Percentiles rank a stretch among this genome's conserved stretches.
Conservation (phyloP, 1,140 invertebrate species). For the Leptestheria dahalacensis region DNA sequence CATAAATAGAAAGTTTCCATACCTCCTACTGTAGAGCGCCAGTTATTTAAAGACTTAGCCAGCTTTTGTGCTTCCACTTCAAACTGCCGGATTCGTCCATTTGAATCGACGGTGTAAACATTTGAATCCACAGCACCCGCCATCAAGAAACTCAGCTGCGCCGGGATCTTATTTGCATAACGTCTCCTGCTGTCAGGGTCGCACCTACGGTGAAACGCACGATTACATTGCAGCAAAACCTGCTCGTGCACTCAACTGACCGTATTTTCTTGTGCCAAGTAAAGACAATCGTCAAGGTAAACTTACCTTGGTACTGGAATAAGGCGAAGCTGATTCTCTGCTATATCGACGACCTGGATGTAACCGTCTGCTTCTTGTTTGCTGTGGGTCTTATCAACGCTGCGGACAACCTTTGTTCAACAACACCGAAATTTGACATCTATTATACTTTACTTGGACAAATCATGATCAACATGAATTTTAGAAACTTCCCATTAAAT, state of each 20-base stretch:
- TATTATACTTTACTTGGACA: neutral
- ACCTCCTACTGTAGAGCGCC: constrained; percentile 21
- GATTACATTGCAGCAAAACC: too few relatives aligned
- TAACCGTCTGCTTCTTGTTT: neutral
- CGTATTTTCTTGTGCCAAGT: too few relatives aligned
- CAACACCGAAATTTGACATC: neutral
- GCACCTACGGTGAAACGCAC: neutral
- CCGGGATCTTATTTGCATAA: neutral
- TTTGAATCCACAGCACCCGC: neutral
- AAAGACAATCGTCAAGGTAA: neutral
- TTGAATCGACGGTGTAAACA: constrained; percentile 41
- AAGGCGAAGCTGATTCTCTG: constrained; percentile 37
- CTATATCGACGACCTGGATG: constrained; percentile 40
- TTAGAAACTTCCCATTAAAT: too few relatives aligned
- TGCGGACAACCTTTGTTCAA: neutral
- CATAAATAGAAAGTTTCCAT: neutral
- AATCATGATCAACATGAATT: too few relatives aligned
- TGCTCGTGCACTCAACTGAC: too few relatives aligned
- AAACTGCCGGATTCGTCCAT: constrained; percentile 43
- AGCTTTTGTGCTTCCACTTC: constrained; percentile 36
- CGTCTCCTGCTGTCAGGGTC: neutral
- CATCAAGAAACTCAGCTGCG: neutral
- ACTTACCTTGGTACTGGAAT: constrained; percentile 40
- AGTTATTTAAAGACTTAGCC: constrained; percentile 28
- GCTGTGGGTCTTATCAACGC: neutral